Conservation (phyloP, 2,888 invertebrate species). For the Tubiluchus corallicola region DNA sequence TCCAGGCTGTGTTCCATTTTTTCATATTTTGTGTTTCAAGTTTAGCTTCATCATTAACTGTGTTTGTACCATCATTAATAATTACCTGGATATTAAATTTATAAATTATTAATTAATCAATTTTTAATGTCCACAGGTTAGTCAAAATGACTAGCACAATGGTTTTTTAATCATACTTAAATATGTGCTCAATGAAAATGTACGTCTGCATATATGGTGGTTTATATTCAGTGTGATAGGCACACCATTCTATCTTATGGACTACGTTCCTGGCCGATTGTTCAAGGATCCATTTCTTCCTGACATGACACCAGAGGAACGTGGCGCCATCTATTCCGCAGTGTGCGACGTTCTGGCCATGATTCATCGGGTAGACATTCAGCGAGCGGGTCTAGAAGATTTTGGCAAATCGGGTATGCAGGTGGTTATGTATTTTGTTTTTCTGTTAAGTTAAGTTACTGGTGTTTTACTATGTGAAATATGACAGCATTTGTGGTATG, state of each 20-base stretch:
- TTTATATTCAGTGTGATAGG: slow-evolving; percentile 26
- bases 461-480: too few species aligned
- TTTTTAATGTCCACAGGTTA: too few species aligned
- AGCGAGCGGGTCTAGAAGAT: slow-evolving; percentile 22
- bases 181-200: not conserved
- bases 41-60: too few species aligned
- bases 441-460: too few species aligned
- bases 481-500: too few species aligned
- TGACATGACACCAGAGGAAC: slow-evolving; percentile 19
- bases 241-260: slow-evolving; percentile 33
- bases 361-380: slow-evolving; percentile 28
- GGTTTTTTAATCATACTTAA: not conserved
- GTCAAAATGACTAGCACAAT: too few species aligned
- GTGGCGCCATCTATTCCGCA: slow-evolving; percentile 21
- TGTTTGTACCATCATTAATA: too few species aligned
- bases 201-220: not conserved
- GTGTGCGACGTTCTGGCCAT: slow-evolving; percentile 23
- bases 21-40: too few species aligned
- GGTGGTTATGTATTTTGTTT: not conserved
- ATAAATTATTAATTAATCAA: too few species aligned
- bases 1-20: too few species aligned
- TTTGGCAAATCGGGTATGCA: slow-evolving; percentile 25
- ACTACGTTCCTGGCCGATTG: slow-evolving; percentile 27
- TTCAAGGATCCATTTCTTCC: slow-evolving; percentile 25
- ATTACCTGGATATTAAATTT: too few species aligned